Evolutionary conservation across 1,140 invertebrate genomes (phyloP), one percentile per base, ranked within the genome.

Genomic region (Subanguina moxae): DNA sequence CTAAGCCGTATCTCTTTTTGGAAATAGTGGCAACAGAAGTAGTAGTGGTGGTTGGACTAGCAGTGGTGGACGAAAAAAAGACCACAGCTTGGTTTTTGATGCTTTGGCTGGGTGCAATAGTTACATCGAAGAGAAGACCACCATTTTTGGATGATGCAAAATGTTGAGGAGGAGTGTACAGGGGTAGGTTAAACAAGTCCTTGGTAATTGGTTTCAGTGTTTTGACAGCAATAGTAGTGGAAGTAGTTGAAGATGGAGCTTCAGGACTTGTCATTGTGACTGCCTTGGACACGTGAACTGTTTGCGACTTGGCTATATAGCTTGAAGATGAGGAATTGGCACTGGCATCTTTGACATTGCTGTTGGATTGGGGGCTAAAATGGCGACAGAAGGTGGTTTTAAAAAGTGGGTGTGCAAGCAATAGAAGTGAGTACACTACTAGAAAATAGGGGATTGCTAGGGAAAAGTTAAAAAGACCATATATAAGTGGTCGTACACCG

Each of bases 181-280:
- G 25, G 13, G 63, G 63, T 30, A 64, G 46, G 21, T 23, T 28
- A 30, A 64, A 64, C 28, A 64, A 23, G 32, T 64, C 63, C 27
- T 64, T 64, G 27, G 63, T 64, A n/a, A 64, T 46, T 48, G 63
- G 63, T 56, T 64, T 64, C 23, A 64, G 46, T n/a, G 63, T 52
- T 25, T 15, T 52, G n/a, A 52, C n/a, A 52, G 48, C 3, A 5
- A 15, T 3, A 19, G 3, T 21, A 52, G 48, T 52, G 48, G 48
- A 52, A 15, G 48, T 25, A 15, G 48, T 62, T 21, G n/a, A n/a
- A 19, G 61, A 43, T 38, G 45, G n/a, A 65, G 38, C 11, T 56
- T 48, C 25, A 58, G 64, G 30, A 56, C 28, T 25, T 23, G 65
- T 65, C 21, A 28, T 64, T 1, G 66, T 25, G 27, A 48, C 45